These are phyloP conservation scores for Punctoribates punctum DNA, from an alignment of 2,888 invertebrate genomes.

Conservation along the genomic window DNA sequence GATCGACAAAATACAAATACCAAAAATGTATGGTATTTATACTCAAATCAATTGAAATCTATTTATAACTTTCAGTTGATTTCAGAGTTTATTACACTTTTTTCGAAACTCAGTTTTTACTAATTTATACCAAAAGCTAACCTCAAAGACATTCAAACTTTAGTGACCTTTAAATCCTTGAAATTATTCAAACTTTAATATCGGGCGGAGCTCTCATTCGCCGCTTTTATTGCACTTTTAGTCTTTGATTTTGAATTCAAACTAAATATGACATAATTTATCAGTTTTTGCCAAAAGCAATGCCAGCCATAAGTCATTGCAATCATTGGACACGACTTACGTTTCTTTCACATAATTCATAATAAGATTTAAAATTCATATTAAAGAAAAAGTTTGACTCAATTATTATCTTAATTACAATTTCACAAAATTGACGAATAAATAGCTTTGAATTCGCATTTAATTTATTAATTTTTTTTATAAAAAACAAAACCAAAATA, in stretches of 20 bases:
- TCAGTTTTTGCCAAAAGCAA: background rate
- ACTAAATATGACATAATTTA: slow-evolving; percentile 12
- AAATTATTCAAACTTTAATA: slow-evolving; percentile 24
- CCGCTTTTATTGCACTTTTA: slow-evolving; percentile 25
- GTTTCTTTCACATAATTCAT: too few species aligned
- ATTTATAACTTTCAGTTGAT: slow-evolving; percentile 2
- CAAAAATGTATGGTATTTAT: slow-evolving; percentile 79
- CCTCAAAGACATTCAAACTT: slow-evolving; percentile 1
- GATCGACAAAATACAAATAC: slow-evolving; percentile 94
- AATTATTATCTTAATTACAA: slow-evolving; percentile 23
- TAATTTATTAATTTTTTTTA: too few species aligned
- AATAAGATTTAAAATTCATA: background rate
- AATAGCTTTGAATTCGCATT: too few species aligned
- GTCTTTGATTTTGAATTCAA: background rate
- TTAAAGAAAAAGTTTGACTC: background rate
- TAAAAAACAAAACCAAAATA: too few species aligned
- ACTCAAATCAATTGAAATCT: background rate
- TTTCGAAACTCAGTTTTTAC: background rate
- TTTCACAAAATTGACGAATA: background rate
- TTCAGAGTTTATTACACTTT: slow-evolving; percentile 27
- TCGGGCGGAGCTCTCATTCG: slow-evolving; percentile 16
- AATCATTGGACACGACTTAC: too few species aligned
- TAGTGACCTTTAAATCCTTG: slow-evolving; percentile 33
- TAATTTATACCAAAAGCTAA: background rate
- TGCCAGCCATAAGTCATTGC: too few species aligned